A percentile compares a stretch with the other conserved stretches of the same genome.
Conservation (phyloP, 2,888 invertebrate species). For the Mythimna pallens region DNA sequence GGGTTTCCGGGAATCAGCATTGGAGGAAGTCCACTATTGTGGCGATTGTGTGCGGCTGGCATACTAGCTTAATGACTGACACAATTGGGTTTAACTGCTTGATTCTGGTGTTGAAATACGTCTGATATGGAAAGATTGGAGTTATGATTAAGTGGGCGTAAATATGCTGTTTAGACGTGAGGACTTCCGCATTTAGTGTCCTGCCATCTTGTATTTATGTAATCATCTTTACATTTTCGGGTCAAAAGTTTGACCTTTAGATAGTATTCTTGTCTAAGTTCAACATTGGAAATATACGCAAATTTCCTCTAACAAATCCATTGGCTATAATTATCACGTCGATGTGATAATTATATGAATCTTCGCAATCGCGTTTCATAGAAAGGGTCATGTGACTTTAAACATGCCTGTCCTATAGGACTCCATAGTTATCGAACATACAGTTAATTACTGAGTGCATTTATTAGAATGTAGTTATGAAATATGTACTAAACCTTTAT, state of each 20-base stretch:
- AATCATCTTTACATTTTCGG: background rate
- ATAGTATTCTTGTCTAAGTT: constrained; percentile 3
- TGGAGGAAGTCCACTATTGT: constrained; percentile 62
- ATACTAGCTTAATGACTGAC: constrained; percentile 62
- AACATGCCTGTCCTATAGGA: background rate
- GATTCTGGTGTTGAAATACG: constrained; percentile 59
- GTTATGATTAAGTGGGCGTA: constrained; percentile 35
- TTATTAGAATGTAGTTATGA: constrained; percentile 41
- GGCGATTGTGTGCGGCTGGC: constrained; percentile 55
- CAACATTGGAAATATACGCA: constrained; percentile 14
- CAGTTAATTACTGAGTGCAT: constrained; percentile 6
- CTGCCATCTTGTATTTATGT: background rate
- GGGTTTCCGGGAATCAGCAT: constrained; percentile 67
- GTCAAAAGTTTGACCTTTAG: background rate
- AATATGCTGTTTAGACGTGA: constrained; percentile 15
- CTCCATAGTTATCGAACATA: constrained; percentile 15
- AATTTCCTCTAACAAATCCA: background rate
- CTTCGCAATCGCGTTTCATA: constrained; percentile 9
- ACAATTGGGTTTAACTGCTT: constrained; percentile 68
- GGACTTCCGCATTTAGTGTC: constrained; percentile 14
- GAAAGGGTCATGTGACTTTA: constrained; percentile 1
- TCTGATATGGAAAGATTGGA: constrained; percentile 49
- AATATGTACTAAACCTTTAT: constrained; percentile 24
- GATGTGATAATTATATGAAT: no score
- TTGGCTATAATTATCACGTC: constrained; percentile 27